phyloP scores from a whole-genome alignment of 1,140 invertebrate species.

The Cotesia glomerata region DNA sequence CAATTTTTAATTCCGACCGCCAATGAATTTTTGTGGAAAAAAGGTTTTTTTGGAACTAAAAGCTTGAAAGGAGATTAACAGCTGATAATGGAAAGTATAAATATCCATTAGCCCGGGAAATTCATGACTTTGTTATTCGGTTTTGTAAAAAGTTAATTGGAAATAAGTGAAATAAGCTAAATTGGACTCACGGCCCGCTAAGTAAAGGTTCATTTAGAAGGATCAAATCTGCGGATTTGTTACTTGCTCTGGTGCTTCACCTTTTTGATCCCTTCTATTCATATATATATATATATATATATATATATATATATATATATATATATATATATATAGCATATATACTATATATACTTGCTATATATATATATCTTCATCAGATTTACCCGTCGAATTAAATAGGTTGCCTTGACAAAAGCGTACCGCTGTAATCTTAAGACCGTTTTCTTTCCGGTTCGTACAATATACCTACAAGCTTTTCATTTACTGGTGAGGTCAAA shows the following conservation, averaged over 20 bases:
- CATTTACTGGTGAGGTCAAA: neutral
- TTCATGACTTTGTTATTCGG: too few relatives aligned
- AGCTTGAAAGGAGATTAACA: too few relatives aligned
- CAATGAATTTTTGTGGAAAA: too few relatives aligned
- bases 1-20: too few relatives aligned
- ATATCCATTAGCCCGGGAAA: too few relatives aligned
- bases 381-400: slow-evolving; percentile 12
- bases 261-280: neutral
- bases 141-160: neutral
- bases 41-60: too few relatives aligned
- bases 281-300: too few relatives aligned
- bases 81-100: too few relatives aligned
- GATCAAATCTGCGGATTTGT: slow-evolving; percentile 10
- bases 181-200: neutral
- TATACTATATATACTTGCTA: too few relatives aligned
- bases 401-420: slow-evolving; percentile 19
- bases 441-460: slow-evolving; percentile 16
- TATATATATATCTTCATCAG: slow-evolving; percentile 1
- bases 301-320: too few relatives aligned
- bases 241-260: neutral
- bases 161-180: neutral
- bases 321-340: neutral
- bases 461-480: neutral
- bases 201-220: slow-evolving; percentile 10
- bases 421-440: slow-evolving; percentile 15